Conservation (phyloP, 2,113 vertebrate genomes). For the Seriola aureovittata region DNA sequence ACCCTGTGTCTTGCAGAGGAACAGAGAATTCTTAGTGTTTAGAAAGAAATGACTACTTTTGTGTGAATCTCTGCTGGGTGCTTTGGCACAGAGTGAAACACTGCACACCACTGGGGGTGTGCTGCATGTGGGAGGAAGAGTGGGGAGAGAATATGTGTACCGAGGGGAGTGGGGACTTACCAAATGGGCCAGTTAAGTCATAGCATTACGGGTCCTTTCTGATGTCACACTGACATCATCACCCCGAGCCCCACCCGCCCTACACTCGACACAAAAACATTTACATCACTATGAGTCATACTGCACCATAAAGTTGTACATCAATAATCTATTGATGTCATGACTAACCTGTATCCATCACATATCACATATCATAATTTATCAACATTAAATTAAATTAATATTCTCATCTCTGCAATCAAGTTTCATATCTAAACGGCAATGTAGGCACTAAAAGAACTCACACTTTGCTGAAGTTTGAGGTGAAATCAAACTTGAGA, state of each 20-base stretch:
- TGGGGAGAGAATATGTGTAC: slow-evolving; percentile 13
- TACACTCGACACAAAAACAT: slow-evolving; percentile 20
- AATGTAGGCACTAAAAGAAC: neutral
- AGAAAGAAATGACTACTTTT: slow-evolving; percentile 48
- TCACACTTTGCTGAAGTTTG: slow-evolving; percentile 24
- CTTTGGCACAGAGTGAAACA: slow-evolving; percentile 27
- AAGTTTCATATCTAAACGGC: neutral
- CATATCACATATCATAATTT: neutral
- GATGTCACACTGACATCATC: slow-evolving; percentile 58
- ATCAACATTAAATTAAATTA: neutral
- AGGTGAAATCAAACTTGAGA: slow-evolving; percentile 44
- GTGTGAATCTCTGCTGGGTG: slow-evolving; percentile 49
- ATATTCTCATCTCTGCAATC: neutral
- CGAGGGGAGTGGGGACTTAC: neutral
- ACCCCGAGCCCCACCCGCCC: neutral
- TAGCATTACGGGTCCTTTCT: slow-evolving; percentile 11
- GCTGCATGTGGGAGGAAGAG: slow-evolving; percentile 44
- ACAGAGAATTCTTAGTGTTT: slow-evolving; percentile 30
- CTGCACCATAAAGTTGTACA: slow-evolving; percentile 28
- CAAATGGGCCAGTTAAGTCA: slow-evolving; percentile 30
- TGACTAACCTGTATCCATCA: neutral
- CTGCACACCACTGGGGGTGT: slow-evolving; percentile 24
- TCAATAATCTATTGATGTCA: slow-evolving; percentile 42
- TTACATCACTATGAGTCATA: slow-evolving; percentile 63
- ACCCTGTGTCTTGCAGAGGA: slow-evolving; percentile 35